Base-by-base conservation (phyloP, 2,888 invertebrate species). In the Parascotia fuliginaria region DNA sequence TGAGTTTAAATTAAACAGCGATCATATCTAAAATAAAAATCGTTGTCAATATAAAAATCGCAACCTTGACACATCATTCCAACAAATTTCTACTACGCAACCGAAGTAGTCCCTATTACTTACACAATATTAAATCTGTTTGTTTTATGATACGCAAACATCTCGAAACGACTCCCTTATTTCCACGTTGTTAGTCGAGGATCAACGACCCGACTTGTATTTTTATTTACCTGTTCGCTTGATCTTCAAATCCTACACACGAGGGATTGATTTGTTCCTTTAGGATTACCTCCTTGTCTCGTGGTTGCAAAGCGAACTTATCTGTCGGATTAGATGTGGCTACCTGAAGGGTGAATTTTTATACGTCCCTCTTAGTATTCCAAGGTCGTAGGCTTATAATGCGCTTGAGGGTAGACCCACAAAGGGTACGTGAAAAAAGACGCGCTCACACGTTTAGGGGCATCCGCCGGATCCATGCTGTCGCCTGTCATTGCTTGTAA, bases 311-410 rank as follows among this genome's bases (percentile, higher is more conserved):
- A 73, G 75, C 76, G 61, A 80, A 83, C 73, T 82, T 86, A 84
- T 85, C 85, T 84, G 85, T 85, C 85, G 82, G 83, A 87, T 88
- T 89, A 88, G 77, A 70, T 73, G 75, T 72, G 80, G 80, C 81
- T 87, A 88, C 86, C 87, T 86, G 81, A 80, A 79, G 84, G 83
- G 83, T 81, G 83, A 82, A 85, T 83, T 86, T 88, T 86, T 88
- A 85, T 85, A 79, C 81, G 58, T 61, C 72, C 80, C 69, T 76
- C 78, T 89, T 89, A 87, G 87, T 89, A 89, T 89, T 89, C 89
- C 80, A 76, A 74, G 73, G 77, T 56, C 75, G 87, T 81, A 78
- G 79, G 81, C 81, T 84, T 84, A 85, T 88, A 89, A 88, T 87
- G 88, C 84, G 85, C 81, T 73, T 62, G 77, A 81, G 84, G 86